These are phyloP conservation scores for Sebastes aleutianus DNA, from an alignment of 2,797 vertebrate genomes.

Conservation along the genomic window DNA sequence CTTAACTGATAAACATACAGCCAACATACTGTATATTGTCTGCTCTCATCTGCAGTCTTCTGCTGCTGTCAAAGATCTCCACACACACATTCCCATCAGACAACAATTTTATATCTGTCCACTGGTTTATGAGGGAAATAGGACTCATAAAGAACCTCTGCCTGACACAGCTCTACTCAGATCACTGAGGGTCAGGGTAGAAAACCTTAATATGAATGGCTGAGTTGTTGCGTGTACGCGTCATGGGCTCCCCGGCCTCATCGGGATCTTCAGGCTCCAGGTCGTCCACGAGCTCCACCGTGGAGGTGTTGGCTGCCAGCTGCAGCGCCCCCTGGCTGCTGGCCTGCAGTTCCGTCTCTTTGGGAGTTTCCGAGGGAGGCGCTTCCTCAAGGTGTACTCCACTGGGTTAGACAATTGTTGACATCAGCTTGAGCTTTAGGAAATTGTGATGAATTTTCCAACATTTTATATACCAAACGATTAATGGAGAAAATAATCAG, in stretches of 20 bases:
- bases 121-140: fast-evolving
- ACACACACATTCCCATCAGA: neutral
- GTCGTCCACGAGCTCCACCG: slow-evolving; percentile 90
- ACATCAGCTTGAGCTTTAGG: no score
- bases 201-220: slow-evolving; percentile 94
- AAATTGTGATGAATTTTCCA: no score
- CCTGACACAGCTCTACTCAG: neutral
- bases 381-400: slow-evolving; percentile 88
- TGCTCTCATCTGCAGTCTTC: neutral
- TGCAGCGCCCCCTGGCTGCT: slow-evolving; percentile 87
- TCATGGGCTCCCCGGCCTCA: slow-evolving; percentile 82
- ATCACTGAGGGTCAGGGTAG: slow-evolving; percentile 80
- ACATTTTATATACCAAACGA: no score
- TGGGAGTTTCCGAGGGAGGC: slow-evolving; percentile 89
- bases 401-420: slow-evolving; percentile 61
- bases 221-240: slow-evolving; percentile 89
- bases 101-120: neutral
- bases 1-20: neutral
- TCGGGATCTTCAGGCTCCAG: slow-evolving; percentile 87
- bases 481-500: no score
- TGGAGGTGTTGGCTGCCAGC: slow-evolving; percentile 90
- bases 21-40: neutral
- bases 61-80: neutral
- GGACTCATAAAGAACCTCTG: neutral
- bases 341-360: slow-evolving; percentile 88